These are phyloP conservation scores for Erpetoichthys calabaricus DNA, from an alignment of 2,797 vertebrate genomes.

Conservation along the genomic window DNA sequence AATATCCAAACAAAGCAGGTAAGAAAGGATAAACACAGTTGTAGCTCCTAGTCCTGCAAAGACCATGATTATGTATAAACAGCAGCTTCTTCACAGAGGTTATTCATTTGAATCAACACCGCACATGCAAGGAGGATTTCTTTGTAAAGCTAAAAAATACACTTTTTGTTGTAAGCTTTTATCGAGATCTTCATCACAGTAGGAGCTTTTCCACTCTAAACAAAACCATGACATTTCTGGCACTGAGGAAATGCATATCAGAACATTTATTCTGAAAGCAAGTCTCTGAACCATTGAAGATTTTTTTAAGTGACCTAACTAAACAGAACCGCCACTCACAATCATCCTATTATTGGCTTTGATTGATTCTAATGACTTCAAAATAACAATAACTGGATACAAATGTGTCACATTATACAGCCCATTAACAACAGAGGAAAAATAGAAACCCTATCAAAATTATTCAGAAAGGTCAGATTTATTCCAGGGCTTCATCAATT, in stretches of 20 bases:
- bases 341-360: too few relatives aligned
- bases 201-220: neutral
- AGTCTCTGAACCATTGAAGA: too few relatives aligned
- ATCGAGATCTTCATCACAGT: neutral
- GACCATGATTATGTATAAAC: neutral
- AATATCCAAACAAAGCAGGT: neutral
- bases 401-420: too few relatives aligned
- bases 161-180: neutral
- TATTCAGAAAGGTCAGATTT: too few relatives aligned
- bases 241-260: neutral
- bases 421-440: too few relatives aligned
- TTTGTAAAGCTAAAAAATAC: neutral
- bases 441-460: too few relatives aligned
- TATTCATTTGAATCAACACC: neutral
- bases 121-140: neutral
- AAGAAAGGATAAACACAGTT: conserved; percentile 1
- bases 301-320: too few relatives aligned
- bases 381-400: too few relatives aligned
- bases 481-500: too few relatives aligned
- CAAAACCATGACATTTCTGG: neutral
- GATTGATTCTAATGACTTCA: too few relatives aligned
- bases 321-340: too few relatives aligned
- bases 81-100: neutral
- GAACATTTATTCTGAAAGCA: too few relatives aligned
- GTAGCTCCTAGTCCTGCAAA: neutral